These are phyloP conservation scores for Harpegnathos saltator DNA, from an alignment of 1,140 invertebrate species.

Conservation along the genomic window DNA sequence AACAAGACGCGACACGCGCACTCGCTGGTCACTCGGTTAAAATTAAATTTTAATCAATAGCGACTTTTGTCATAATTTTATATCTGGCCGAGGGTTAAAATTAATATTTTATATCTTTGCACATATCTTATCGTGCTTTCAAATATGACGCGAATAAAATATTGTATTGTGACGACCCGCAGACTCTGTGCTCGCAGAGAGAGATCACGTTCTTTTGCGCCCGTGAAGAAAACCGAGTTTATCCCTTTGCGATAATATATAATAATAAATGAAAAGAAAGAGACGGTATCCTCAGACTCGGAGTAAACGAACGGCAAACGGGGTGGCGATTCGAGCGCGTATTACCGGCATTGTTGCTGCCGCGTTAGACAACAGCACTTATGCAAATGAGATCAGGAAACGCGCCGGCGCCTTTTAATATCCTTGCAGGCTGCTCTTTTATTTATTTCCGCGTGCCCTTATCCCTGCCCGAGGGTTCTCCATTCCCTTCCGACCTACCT, in stretches of 20 bases:
- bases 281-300: background rate
- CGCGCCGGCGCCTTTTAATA: conserved; percentile 61
- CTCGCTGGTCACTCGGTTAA: background rate
- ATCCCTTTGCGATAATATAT: too few species aligned
- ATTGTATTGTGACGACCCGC: background rate
- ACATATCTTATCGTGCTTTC: background rate
- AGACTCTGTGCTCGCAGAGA: background rate
- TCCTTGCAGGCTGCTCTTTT: conserved; percentile 42
- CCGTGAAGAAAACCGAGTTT: too few species aligned
- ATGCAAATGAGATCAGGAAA: conserved; percentile 73
- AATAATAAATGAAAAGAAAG: too few species aligned
- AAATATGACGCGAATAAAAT: conserved; percentile 5
- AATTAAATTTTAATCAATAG: conserved; percentile 11
- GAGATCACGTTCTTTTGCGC: too few species aligned
- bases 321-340: background rate
- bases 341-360: conserved; percentile 18
- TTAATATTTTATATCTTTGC: background rate
- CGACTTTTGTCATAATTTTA: background rate
- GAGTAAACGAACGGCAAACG: conserved; percentile 9
- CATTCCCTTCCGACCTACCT: background rate
- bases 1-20: background rate
- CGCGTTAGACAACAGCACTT: conserved; percentile 69
- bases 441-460: background rate
- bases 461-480: background rate
- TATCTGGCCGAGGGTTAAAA: too few species aligned